Conservation (phyloP, 2,113 vertebrate genomes). For the Crotalus helleri region DNA sequence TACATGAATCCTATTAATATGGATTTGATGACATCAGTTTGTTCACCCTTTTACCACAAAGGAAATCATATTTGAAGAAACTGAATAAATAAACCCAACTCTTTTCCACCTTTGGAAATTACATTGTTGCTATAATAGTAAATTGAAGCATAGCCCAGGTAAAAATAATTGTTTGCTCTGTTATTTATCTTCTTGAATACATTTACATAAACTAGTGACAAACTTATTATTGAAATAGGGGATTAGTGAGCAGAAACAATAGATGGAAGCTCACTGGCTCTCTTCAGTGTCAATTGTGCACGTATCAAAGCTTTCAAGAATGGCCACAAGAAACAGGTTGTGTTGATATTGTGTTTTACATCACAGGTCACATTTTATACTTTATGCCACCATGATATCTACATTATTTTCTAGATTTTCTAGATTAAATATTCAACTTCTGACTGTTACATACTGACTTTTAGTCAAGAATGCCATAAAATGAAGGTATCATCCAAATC, state of each 20-base stretch:
- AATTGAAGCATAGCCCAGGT: not conserved
- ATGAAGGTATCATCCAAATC: not conserved
- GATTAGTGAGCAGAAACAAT: not conserved
- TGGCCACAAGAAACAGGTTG: not conserved
- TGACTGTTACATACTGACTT: not conserved
- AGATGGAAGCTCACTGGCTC: not conserved
- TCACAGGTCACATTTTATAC: not conserved
- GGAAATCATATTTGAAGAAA: not conserved
- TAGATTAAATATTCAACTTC: not conserved
- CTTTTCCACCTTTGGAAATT: not conserved
- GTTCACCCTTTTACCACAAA: not conserved
- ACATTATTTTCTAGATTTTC: not conserved
- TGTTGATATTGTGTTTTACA: not conserved
- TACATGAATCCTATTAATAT: not conserved
- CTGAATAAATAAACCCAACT: not conserved
- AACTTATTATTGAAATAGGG: not conserved
- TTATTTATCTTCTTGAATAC: not conserved
- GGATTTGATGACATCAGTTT: not conserved
- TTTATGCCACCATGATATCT: not conserved
- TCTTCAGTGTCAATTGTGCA: not conserved
- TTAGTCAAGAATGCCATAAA: not conserved
- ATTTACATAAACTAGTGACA: not conserved
- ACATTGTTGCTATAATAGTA: not conserved
- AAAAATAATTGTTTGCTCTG: not conserved
- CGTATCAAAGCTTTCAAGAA: not conserved